Base-by-base conservation (phyloP, 2,888 invertebrate species). In the Sclerodermus sp. region DNA sequence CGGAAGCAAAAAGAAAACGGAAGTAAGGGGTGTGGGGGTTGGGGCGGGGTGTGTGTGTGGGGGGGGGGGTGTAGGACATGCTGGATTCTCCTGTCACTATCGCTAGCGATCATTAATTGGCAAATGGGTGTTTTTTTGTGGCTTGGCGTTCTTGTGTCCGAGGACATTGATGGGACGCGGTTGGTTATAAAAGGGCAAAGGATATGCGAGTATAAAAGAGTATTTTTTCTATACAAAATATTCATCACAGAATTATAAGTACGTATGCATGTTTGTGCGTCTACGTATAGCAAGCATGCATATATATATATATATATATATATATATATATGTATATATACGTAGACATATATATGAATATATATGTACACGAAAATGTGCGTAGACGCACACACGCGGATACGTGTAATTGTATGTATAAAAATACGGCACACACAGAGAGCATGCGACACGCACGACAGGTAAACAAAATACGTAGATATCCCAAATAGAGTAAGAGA, bases 401-500 rank as follows among this genome's bases (percentile, higher is more conserved):
- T n/a, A n/a, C n/a, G n/a, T n/a, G n/a, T n/a, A n/a, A n/a, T n/a
- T n/a, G 57, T 62, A 60, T 65, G 61, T 66, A 66, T 66, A 67
- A 66, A 68, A 70, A 76, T 73, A 73, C 71, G 72, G 66, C 73
- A 77, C 77, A 77, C 76, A 77, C 72, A 77, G 70, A 76, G 70
- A 76, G 71, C 77, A 78, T 77, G 77, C 77, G 75, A 77, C 77
- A 77, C 77, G 75, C 76, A 77, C 75, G 77, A 73, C 75, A 76
- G 71, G 68, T 74, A 73, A 72, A 76, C 74, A 76, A 72, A 67
- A 67, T 67, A 66, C 58, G 60, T 64, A 64, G 61, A 56, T 62
- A 67, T 64, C 62, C 66, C 63, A 66, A 64, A 62, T 62, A 70
- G 66, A 68, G 49, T 73, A 75, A 74, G 68, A 76, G 68, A 74